Percentiles rank a stretch among this genome's conserved stretches.
phyloP scores from a whole-genome alignment of 2,888 invertebrate species.

The Morpho deidamia region DNA sequence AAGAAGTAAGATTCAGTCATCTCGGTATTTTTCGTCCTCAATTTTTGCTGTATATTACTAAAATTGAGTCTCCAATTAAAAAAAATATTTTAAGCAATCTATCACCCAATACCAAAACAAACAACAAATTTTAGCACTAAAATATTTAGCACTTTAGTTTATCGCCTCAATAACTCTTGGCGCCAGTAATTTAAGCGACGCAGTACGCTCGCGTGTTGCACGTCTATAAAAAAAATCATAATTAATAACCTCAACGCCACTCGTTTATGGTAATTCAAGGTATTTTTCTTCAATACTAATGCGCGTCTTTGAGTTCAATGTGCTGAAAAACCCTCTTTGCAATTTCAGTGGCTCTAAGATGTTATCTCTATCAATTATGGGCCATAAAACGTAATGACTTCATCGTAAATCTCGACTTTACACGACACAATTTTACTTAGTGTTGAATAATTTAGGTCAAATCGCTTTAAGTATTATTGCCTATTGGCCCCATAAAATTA shows the following conservation, averaged over 20 bases:
- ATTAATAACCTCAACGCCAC: constrained; percentile 67
- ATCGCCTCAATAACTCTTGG: constrained; percentile 11
- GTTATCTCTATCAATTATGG: constrained; percentile 76
- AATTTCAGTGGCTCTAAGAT: constrained; percentile 68
- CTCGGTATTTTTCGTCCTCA: too few species aligned
- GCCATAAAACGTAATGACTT: constrained; percentile 76
- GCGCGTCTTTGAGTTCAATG: constrained; percentile 62
- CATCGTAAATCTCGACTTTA: constrained; percentile 73
- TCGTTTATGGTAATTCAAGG: constrained; percentile 63
- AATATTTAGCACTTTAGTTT: constrained; percentile 12
- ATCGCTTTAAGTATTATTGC: constrained; percentile 59
- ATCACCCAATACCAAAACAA: too few species aligned
- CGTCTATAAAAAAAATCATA: constrained; percentile 57
- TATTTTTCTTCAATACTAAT: constrained; percentile 66
- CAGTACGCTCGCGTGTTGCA: constrained; percentile 49
- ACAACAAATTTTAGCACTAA: not conserved
- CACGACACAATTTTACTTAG: constrained; percentile 70
- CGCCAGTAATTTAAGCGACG: constrained; percentile 20
- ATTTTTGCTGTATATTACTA: too few species aligned
- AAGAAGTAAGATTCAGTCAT: too few species aligned
- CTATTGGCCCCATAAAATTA: constrained; percentile 30
- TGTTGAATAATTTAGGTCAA: constrained; percentile 70
- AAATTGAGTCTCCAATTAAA: not conserved
- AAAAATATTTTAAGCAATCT: not conserved
- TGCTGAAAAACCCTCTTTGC: constrained; percentile 66